Conservation (phyloP, 2,797 vertebrate species). For the Tarsius wallacei region DNA sequence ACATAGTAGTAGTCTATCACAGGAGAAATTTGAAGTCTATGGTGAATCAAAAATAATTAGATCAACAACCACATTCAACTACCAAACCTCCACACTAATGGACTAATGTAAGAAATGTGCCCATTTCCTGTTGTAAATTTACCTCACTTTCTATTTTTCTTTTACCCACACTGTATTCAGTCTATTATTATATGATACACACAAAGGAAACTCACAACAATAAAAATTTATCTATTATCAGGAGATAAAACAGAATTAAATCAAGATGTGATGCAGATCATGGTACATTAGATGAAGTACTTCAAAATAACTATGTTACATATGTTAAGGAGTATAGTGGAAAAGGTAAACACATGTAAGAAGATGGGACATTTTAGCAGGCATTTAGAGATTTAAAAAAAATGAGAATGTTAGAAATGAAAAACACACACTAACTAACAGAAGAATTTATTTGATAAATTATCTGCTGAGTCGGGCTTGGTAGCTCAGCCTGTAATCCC, state of each 20-base stretch:
- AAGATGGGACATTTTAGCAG: conserved; percentile 7
- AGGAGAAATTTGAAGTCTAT: neutral
- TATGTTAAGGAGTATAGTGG: neutral
- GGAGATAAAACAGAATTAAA: conserved; percentile 46
- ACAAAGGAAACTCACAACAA: neutral
- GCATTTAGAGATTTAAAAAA: neutral
- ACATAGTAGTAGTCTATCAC: neutral
- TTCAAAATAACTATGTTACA: neutral
- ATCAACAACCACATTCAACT: neutral
- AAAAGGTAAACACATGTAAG: conserved; percentile 23
- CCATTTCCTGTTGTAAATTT: neutral
- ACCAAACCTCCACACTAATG: neutral
- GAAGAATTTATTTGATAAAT: conserved; percentile 5
- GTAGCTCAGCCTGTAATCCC: no score
- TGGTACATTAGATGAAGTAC: neutral
- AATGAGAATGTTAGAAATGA: neutral
- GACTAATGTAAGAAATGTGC: neutral
- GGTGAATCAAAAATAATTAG: neutral
- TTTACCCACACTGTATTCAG: neutral
- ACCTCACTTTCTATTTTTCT: neutral
- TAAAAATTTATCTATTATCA: neutral
- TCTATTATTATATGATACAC: neutral
- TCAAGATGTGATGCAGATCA: neutral
- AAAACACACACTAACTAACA: conserved; percentile 11
- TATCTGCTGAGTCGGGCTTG: neutral